Evolutionary conservation across 2,113 vertebrate species (phyloP), one percentile per base, ranked within the genome.

Genomic region (Isurus oxyrinchus): DNA sequence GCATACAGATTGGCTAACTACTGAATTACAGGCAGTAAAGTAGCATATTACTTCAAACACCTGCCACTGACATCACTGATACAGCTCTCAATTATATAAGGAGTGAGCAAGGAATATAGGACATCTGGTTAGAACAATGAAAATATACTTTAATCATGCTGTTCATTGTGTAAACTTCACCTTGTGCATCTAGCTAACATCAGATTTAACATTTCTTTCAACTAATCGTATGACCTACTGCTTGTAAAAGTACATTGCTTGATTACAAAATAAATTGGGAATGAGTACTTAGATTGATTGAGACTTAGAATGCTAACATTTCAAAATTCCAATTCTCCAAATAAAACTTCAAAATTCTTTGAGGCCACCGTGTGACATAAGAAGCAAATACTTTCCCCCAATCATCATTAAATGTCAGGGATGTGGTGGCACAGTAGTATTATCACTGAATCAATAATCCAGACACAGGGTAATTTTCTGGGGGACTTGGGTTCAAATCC

Each of bases 71-170:
- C 61, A 91, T 61, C 35, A 59, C 57, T 55, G 67, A 95, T 53
- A 72, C 94, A 55, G 23, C 44, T 72, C 69, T 72, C 94, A 72
- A 95, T 95, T 72, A 72, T 72, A 49, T 95, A 53, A 95, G 27
- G 63, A 4, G 25, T 19, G 44, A 72, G 44, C 27, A 72, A 55
- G 27, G 66, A 40, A 95, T 40, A 95, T 2, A 31, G 25, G 25
- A 69, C 94, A 95, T 95, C 94, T 67, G 61, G 55, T 95, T 55
- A 31, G 57, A 72, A 72, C 94, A 72, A 95, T 53, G 10, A 40
- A 93, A 93, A 93, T 63, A 84, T 40, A 93, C 59, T 63, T 35
- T 35, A 49, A 31, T 55, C 66, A 55, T 49, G 44, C 66, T 69
- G 44, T 27, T 95, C 8, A 72, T 55, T 55, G 66, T 72, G 66